phyloP scores from a whole-genome alignment of 2,888 invertebrate genomes.

The Andrena chrysosceles region DNA sequence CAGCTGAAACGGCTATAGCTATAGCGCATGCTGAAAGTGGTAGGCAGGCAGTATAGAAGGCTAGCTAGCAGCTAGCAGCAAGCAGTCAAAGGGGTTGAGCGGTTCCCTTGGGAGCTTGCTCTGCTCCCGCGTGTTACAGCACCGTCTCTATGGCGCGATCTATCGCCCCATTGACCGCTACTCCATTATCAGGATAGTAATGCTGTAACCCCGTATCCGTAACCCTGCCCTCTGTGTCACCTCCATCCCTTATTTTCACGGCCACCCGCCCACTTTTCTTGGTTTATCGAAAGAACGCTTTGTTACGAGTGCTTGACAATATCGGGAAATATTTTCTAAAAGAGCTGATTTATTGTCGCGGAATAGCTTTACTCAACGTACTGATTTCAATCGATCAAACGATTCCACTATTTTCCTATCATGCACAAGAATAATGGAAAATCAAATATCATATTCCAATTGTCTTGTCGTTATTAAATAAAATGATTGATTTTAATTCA shows the following conservation, averaged over 20 bases:
- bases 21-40: slow-evolving; percentile 61
- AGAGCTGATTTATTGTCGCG: slow-evolving; percentile 14
- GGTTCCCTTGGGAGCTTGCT: slow-evolving; percentile 73
- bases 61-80: neutral
- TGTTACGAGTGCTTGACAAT: slow-evolving; percentile 34
- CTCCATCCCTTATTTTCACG: slow-evolving; percentile 40
- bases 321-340: slow-evolving; percentile 31
- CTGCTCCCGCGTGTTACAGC: slow-evolving; percentile 72
- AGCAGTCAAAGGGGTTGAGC: slow-evolving; percentile 53
- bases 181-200: slow-evolving; percentile 82
- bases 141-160: slow-evolving; percentile 75
- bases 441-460: too few relatives aligned
- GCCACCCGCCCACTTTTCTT: slow-evolving; percentile 82
- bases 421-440: too few relatives aligned
- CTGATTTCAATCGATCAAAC: slow-evolving; percentile 19
- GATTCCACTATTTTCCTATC: neutral
- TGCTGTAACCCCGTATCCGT: slow-evolving; percentile 75
- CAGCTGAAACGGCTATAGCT: slow-evolving; percentile 39
- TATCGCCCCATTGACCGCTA: slow-evolving; percentile 81
- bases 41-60: slow-evolving; percentile 24
- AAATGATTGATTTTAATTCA: too few relatives aligned
- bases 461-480: too few relatives aligned
- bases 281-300: slow-evolving; percentile 75
- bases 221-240: slow-evolving; percentile 63
- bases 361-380: neutral